phyloP scores from a whole-genome alignment of 2,888 invertebrate species.

The Alloplasta piceator region DNA sequence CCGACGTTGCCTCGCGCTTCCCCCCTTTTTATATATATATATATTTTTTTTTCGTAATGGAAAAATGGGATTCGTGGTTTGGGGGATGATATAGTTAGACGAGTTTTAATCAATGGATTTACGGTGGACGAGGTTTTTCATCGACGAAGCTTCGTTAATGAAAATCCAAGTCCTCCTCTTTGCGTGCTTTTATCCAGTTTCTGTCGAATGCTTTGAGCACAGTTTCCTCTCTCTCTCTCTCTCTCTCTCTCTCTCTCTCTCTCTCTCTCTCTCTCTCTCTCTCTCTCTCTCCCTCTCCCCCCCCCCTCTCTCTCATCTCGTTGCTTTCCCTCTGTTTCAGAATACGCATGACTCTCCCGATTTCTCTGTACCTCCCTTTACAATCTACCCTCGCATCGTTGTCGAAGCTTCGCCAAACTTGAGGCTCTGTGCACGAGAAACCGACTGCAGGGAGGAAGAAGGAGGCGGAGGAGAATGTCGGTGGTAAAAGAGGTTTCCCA shows the following conservation, averaged over 20 bases:
- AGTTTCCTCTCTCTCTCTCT: neutral
- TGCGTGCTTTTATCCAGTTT: slow-evolving; percentile 30
- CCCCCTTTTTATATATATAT: slow-evolving; percentile 32
- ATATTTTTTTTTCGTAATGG: neutral
- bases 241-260: slow-evolving; percentile 16
- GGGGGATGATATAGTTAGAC: neutral
- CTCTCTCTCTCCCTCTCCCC: neutral
- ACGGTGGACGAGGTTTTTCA: slow-evolving; percentile 20
- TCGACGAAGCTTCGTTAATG: slow-evolving; percentile 54
- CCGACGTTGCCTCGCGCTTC: neutral
- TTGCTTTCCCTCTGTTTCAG: slow-evolving; percentile 14
- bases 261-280: neutral
- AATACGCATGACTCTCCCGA: slow-evolving; percentile 45
- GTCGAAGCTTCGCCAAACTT: slow-evolving; percentile 52
- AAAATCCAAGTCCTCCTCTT: slow-evolving; percentile 45
- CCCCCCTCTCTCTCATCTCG: neutral
- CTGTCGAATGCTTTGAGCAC: slow-evolving; percentile 51
- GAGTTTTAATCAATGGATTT: slow-evolving; percentile 51
- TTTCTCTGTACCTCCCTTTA: slow-evolving; percentile 36
- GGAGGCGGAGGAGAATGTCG: neutral
- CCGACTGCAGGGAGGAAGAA: slow-evolving; percentile 14
- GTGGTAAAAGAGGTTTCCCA: slow-evolving; percentile 27
- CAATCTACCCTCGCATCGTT: slow-evolving; percentile 22
- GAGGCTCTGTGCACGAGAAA: neutral
- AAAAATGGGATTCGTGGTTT: neutral